Conservation (phyloP, 2,113 vertebrate species). For the Delphinapterus leucas region DNA sequence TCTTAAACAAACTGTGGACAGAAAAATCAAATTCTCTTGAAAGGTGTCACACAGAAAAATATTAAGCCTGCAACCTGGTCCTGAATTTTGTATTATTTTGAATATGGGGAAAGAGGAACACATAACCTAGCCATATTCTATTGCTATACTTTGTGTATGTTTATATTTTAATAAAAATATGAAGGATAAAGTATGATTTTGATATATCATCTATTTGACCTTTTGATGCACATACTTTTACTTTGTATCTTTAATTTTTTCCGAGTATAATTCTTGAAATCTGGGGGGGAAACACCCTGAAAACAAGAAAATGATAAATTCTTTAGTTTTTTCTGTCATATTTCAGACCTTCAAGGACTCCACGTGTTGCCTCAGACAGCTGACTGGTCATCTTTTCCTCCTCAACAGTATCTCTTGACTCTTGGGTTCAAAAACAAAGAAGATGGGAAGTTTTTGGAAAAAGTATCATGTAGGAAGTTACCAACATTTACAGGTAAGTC, state of each 20-base stretch:
- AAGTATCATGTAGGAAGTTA: constrained; percentile 73
- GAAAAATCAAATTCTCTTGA: constrained; percentile 27
- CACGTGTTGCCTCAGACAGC: constrained; percentile 80
- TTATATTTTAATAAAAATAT: constrained; percentile 22
- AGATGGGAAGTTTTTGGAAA: constrained; percentile 80
- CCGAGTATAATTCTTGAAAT: neutral
- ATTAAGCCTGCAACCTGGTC: neutral
- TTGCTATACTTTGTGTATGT: neutral
- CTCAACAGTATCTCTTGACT: constrained; percentile 78
- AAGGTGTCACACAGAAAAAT: neutral
- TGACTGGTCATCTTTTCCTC: constrained; percentile 65
- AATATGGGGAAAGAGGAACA: neutral
- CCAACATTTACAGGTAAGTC: constrained; percentile 79
- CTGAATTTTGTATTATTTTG: neutral
- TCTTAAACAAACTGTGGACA: constrained; percentile 5
- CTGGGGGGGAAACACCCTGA: neutral
- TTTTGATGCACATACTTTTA: constrained; percentile 30
- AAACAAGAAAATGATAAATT: neutral
- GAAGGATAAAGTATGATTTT: neutral
- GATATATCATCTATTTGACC: neutral
- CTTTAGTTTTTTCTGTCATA: neutral
- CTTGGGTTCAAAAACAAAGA: constrained; percentile 81
- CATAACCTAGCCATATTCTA: neutral
- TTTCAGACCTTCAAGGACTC: constrained; percentile 77
- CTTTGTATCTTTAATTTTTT: neutral